Base-by-base conservation (phyloP, 2,113 vertebrate species). In the Hiodon alosoides region DNA sequence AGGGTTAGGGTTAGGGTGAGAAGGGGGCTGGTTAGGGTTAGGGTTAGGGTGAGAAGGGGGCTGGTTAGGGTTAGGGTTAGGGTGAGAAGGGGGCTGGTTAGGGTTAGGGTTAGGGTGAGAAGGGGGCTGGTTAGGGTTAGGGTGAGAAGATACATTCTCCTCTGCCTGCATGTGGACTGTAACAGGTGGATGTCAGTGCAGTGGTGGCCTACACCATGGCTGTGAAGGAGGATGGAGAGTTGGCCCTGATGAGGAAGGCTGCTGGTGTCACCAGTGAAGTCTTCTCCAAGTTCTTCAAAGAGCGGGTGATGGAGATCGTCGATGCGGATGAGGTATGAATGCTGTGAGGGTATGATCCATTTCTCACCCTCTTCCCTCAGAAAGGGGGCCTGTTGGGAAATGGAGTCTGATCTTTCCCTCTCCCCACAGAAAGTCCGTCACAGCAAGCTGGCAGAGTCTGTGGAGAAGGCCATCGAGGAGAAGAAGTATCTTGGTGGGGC, bases 401-500 rank as follows among this genome's bases (percentile, higher is more conserved):
- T 31, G 31, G 31, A 31, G 31, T 31, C 31, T 31, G 31, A 31
- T 31, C 31, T 31, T 31, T 31, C 31, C 2, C 31, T 31, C 31
- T 31, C 31, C 31, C 16, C 75, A 92, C 87, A 98, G 96, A 98
- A 97, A 88, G 94, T 98, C 53, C 92, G 95, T 0, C 96, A 98
- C 88, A 95, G 94, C 79, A 96, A 97, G 57, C 74, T 98, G 81
- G 96, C 96, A 0, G 96, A 98, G 74, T 94, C 95, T 0, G 95
- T 98, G 76, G 96, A 98, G 84, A 98, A 98, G 78, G 95, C 95
- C 58, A 96, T 98, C n/a, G 96, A 98, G 88, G 96, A 98, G 83
- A 94, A 94, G 86, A 97, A 97, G 14, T 98, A 89, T 74, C 79
- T 98, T 67, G 90, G 91, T 0, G 96, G 96, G 0, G 96, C 93